These are phyloP conservation scores for Zaprionus africanus DNA, from an alignment of 1,140 invertebrate genomes.

Conservation along the genomic window DNA sequence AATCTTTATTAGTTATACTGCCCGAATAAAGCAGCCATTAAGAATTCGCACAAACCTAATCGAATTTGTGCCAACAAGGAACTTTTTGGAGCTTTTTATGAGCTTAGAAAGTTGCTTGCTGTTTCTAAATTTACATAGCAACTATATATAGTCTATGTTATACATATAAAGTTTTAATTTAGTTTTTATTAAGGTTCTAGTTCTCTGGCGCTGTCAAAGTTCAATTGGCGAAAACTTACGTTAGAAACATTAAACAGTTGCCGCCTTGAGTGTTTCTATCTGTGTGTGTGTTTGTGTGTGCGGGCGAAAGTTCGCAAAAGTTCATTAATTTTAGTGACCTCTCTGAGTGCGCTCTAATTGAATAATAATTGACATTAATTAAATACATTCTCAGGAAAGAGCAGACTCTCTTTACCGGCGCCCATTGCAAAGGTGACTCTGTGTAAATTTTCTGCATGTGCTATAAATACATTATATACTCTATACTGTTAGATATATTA, in stretches of 20 bases:
- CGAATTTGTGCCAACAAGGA: not conserved
- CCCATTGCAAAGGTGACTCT: slow-evolving; percentile 42
- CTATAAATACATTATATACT: not conserved
- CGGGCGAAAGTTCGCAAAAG: slow-evolving; percentile 38
- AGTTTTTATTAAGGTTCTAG: not conserved
- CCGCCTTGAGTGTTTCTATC: slow-evolving; percentile 3
- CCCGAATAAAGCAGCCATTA: not conserved
- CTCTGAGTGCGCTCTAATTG: slow-evolving; percentile 70
- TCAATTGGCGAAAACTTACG: slow-evolving; percentile 30
- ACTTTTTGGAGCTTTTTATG: not conserved
- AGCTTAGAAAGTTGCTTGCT: not conserved
- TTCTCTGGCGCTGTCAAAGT: slow-evolving; percentile 1
- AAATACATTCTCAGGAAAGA: slow-evolving; percentile 18
- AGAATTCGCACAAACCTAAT: not conserved
- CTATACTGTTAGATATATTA: too few species aligned
- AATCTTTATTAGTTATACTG: not conserved
- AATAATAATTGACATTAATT: slow-evolving; percentile 82
- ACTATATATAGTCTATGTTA: not conserved
- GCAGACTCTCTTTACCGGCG: not conserved
- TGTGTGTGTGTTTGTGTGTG: not conserved
- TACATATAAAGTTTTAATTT: not conserved
- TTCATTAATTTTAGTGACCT: slow-evolving; percentile 65
- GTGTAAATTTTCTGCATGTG: slow-evolving; percentile 19
- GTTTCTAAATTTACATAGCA: not conserved
- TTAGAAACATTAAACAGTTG: slow-evolving; percentile 34